Percentiles rank a stretch among this genome's conserved stretches.
phyloP scores from a whole-genome alignment of 1,140 invertebrate genomes.

The Drosophila trapezifrons region DNA sequence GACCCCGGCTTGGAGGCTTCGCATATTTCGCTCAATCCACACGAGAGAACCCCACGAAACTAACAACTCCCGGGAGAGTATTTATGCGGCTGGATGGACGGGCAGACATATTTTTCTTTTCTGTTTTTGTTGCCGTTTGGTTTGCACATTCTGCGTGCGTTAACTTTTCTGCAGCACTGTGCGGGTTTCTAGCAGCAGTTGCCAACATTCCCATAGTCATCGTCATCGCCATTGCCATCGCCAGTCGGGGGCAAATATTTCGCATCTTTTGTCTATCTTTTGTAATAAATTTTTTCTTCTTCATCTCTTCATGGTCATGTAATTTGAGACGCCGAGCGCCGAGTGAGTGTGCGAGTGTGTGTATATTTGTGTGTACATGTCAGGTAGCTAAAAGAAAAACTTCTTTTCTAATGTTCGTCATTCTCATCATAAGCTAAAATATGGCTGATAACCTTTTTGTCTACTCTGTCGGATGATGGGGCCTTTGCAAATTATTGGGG shows the following conservation, averaged over 20 bases:
- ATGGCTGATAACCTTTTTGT: slow-evolving; percentile 58
- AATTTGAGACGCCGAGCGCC: slow-evolving; percentile 54
- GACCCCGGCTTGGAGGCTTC: slow-evolving; percentile 25
- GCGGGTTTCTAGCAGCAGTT: slow-evolving; percentile 49
- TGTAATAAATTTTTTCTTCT: slow-evolving; percentile 66
- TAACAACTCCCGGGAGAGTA: slow-evolving; percentile 77
- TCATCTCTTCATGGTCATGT: slow-evolving; percentile 50
- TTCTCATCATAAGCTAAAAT: slow-evolving; percentile 61
- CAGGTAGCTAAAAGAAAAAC: slow-evolving; percentile 54
- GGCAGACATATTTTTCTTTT: slow-evolving; percentile 54
- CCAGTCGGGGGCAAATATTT: slow-evolving; percentile 63
- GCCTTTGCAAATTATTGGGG: neutral
- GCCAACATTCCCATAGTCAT: slow-evolving; percentile 67
- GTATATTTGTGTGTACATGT: slow-evolving; percentile 24
- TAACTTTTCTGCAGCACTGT: slow-evolving; percentile 68
- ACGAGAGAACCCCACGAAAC: slow-evolving; percentile 47
- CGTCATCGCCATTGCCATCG: slow-evolving; percentile 20
- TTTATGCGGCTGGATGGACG: slow-evolving; percentile 73
- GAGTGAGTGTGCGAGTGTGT: neutral
- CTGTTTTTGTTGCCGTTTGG: slow-evolving; percentile 4
- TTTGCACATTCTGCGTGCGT: slow-evolving; percentile 46
- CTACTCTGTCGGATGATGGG: slow-evolving; percentile 9
- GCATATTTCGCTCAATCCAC: slow-evolving; percentile 62
- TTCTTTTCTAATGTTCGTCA: slow-evolving; percentile 65
- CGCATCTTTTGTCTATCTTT: slow-evolving; percentile 77